Conservation (phyloP, 2,797 vertebrate genomes). For the Okamejei kenojei region DNA sequence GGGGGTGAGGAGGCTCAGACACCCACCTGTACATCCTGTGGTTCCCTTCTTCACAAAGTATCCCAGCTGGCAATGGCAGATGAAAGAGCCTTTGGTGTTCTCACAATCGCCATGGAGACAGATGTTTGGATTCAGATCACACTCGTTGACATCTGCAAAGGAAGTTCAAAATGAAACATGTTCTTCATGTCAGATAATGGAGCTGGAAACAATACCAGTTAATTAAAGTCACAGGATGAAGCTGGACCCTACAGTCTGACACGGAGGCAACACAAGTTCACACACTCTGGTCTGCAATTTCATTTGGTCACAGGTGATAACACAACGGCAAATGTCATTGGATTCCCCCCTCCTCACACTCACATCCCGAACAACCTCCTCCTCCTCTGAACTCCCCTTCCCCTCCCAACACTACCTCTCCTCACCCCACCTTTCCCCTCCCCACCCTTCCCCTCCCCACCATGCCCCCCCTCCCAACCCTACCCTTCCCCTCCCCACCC, state of each 20-base stretch:
- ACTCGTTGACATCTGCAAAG: slow-evolving; percentile 79
- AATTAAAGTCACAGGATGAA: not conserved
- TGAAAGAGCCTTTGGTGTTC: slow-evolving; percentile 89
- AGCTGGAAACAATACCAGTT: not conserved
- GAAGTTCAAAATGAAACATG: not conserved
- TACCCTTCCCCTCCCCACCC: too few species aligned
- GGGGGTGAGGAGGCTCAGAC: not conserved
- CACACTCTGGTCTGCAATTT: not conserved
- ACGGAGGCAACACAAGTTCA: not conserved
- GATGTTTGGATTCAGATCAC: slow-evolving; percentile 85
- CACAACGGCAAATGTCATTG: not conserved
- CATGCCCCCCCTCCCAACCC: too few species aligned
- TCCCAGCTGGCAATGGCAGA: slow-evolving; percentile 85
- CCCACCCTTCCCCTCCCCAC: not conserved
- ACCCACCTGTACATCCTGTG: slow-evolving; percentile 79
- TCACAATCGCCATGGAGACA: slow-evolving; percentile 87
- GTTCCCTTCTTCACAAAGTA: slow-evolving; percentile 84
- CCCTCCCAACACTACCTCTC: not conserved
- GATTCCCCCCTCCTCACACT: not conserved
- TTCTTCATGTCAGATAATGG: not conserved
- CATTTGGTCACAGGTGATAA: not conserved
- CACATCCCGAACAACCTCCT: not conserved
- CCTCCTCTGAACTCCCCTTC: not conserved
- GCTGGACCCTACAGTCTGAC: not conserved
- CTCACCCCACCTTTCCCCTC: not conserved